phyloP scores from a whole-genome alignment of 2,113 vertebrate species.

The Pygathrix nemaeus region DNA sequence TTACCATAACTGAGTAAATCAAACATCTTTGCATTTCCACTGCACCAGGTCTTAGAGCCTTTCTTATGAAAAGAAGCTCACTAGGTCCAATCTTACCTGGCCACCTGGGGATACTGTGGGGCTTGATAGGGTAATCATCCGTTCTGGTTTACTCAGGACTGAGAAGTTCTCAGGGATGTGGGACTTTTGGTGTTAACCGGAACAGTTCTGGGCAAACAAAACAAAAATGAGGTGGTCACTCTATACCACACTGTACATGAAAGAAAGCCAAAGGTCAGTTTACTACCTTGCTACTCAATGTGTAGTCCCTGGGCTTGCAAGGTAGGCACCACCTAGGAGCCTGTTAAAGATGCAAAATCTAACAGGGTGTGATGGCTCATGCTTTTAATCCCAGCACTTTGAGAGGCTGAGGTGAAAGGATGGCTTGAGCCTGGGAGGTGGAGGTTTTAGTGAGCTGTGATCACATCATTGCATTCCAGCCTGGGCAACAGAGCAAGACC shows the following conservation, averaged over 20 bases:
- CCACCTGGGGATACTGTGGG: background rate
- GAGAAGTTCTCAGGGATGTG: background rate
- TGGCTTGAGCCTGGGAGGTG: no score
- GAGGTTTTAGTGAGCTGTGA: no score
- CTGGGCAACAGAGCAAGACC: no score
- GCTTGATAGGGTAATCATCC: background rate
- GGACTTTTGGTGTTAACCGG: background rate
- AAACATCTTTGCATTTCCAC: background rate
- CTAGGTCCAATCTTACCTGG: background rate
- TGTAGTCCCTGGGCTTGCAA: rapidly evolving
- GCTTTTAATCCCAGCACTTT: no score
- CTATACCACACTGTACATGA: rapidly evolving
- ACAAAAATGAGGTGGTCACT: background rate
- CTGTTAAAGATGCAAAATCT: background rate
- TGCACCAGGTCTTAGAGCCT: rapidly evolving
- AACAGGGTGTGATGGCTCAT: no score
- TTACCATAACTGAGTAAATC: background rate
- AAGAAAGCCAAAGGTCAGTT: background rate
- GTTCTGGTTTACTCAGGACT: background rate
- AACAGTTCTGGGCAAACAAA: background rate
- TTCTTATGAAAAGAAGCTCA: background rate
- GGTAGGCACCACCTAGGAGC: background rate
- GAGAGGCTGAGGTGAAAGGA: no score
- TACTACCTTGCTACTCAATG: rapidly evolving
- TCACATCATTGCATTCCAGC: no score